phyloP scores from a whole-genome alignment of 2,797 vertebrate genomes.

The Enteromius radiatus region DNA sequence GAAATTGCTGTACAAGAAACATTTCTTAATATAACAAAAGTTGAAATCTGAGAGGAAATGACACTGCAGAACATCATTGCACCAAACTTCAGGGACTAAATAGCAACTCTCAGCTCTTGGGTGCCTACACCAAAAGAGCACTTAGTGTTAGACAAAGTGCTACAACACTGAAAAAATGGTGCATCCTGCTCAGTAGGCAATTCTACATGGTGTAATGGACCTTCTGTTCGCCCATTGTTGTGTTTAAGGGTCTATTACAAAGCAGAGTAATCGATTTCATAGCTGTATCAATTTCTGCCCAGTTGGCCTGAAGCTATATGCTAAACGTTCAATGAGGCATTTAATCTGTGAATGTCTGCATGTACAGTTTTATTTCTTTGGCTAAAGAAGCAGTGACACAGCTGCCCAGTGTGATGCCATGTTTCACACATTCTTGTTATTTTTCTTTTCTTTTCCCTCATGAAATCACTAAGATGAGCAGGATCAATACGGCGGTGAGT shows the following conservation, averaged over 20 bases:
- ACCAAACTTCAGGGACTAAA: not conserved
- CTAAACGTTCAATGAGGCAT: not conserved
- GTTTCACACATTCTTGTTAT: not conserved
- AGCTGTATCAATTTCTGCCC: conserved; percentile 27
- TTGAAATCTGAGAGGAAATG: not conserved
- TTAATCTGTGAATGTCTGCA: conserved; percentile 11
- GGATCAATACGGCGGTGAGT: conserved; percentile 64
- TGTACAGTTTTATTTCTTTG: not conserved
- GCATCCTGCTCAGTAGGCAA: not conserved
- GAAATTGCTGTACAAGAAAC: not conserved
- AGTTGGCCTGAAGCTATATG: conserved; percentile 3
- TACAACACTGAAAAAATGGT: conserved; percentile 31
- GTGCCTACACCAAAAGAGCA: conserved; percentile 7
- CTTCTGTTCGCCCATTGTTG: conserved; percentile 5
- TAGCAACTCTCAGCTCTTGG: conserved; percentile 15
- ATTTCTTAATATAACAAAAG: not conserved
- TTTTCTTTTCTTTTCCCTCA: conserved; percentile 14
- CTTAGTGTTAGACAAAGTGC: conserved; percentile 33
- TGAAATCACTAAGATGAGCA: conserved; percentile 69
- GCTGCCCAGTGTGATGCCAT: not conserved
- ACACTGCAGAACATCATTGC: not conserved
- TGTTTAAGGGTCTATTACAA: conserved; percentile 24
- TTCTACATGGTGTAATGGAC: conserved; percentile 30
- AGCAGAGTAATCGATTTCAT: conserved; percentile 30
- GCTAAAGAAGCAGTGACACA: not conserved